Conservation (phyloP, 2,113 vertebrate genomes). For the Nibea coibor region DNA sequence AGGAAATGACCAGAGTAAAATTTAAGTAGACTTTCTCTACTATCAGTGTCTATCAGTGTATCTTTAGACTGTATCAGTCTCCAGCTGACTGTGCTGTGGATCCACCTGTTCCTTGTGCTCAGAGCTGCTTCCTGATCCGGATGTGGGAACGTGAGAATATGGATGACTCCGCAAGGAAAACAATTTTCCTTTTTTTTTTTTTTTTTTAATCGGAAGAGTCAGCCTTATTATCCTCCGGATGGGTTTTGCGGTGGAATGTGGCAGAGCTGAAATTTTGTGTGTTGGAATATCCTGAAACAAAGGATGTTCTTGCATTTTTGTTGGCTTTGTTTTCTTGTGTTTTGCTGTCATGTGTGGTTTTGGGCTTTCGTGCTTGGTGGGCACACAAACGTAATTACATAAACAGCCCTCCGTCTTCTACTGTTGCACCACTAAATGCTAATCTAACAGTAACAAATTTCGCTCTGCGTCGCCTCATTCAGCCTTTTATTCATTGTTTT, state of each 20-base stretch:
- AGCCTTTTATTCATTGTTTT: neutral
- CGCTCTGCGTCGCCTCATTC: neutral
- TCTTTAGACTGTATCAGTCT: slow-evolving; percentile 6
- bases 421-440: slow-evolving; percentile 1
- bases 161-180: slow-evolving; percentile 65
- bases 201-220: slow-evolving; percentile 43
- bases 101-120: slow-evolving; percentile 73
- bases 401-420: slow-evolving; percentile 32
- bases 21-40: neutral
- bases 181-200: slow-evolving; percentile 49
- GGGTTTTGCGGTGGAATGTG: slow-evolving; percentile 58
- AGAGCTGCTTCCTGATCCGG: slow-evolving; percentile 66
- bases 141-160: slow-evolving; percentile 74
- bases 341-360: slow-evolving; percentile 44
- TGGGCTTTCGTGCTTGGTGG: slow-evolving; percentile 32
- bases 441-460: slow-evolving; percentile 2
- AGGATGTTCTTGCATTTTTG: slow-evolving; percentile 35
- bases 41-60: neutral
- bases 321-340: slow-evolving; percentile 48
- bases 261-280: slow-evolving; percentile 49
- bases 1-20: too few relatives aligned
- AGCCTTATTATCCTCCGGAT: slow-evolving; percentile 49
- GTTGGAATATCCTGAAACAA: slow-evolving; percentile 52
- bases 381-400: neutral
- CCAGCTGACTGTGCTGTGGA: slow-evolving; percentile 44